A percentile compares a stretch with the other conserved stretches of the same genome.
These are phyloP conservation scores for Furnarius figulus DNA, from an alignment of 2,113 vertebrate species.

Conservation along the genomic window DNA sequence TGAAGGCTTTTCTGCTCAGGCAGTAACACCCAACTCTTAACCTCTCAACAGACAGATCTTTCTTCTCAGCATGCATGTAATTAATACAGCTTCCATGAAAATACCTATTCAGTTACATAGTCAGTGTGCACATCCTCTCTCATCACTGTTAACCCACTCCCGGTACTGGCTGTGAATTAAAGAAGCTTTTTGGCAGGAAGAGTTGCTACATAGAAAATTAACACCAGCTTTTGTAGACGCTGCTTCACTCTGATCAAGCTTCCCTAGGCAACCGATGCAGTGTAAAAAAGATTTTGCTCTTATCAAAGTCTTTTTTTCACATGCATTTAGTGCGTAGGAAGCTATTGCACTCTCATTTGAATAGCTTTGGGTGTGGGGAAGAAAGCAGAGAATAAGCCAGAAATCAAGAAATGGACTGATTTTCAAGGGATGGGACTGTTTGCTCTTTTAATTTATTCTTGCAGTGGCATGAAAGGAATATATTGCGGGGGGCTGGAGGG, in stretches of 20 bases:
- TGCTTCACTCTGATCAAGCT: slow-evolving; percentile 26
- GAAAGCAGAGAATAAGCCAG: not conserved
- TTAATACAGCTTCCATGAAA: slow-evolving; percentile 11
- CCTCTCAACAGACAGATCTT: not conserved
- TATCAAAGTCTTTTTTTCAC: slow-evolving; percentile 37
- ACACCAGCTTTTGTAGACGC: slow-evolving; percentile 26
- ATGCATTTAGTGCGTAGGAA: slow-evolving; percentile 36
- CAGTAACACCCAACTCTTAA: not conserved
- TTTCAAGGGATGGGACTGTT: not conserved
- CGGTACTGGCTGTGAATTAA: slow-evolving; percentile 2
- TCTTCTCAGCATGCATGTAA: slow-evolving; percentile 20
- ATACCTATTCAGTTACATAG: slow-evolving; percentile 28
- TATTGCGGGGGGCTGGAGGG: not conserved
- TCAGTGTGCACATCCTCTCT: not conserved
- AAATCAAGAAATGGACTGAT: not conserved
- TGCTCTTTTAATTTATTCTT: slow-evolving; percentile 24
- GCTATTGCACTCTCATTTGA: slow-evolving; percentile 5
- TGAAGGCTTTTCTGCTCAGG: not conserved
- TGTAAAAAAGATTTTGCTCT: slow-evolving; percentile 34
- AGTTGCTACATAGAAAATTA: slow-evolving; percentile 29
- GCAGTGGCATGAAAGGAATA: not conserved
- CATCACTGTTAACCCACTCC: not conserved
- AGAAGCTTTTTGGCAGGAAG: slow-evolving; percentile 36
- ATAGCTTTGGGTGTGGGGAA: not conserved
- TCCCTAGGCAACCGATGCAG: slow-evolving; percentile 38